Evolutionary conservation across 2,888 invertebrate genomes (phyloP).

Genomic region (Osedax frankpressi): DNA sequence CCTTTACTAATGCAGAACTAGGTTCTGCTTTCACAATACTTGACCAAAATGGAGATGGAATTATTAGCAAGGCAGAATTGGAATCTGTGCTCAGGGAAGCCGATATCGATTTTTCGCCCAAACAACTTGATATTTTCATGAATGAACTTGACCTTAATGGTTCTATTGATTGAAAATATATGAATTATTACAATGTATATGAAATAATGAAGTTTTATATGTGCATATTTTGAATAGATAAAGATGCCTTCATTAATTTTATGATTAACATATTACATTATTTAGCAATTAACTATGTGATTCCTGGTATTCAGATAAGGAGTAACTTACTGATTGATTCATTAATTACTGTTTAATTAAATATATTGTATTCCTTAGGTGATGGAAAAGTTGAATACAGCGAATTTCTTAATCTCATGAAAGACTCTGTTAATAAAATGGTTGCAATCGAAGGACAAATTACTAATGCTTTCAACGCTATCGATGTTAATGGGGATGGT

Average conservation of each 20-base stretch:
- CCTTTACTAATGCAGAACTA: not conserved
- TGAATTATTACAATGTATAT: too few species aligned
- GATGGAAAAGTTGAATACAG: constrained; percentile 15
- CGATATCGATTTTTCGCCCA: not conserved
- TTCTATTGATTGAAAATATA: too few species aligned
- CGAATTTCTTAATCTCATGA: constrained; percentile 16
- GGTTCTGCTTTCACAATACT: not conserved
- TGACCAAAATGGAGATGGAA: not conserved
- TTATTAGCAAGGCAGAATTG: not conserved
- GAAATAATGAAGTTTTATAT: too few species aligned
- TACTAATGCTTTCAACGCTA: constrained; percentile 9
- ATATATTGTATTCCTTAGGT: too few species aligned
- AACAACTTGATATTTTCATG: not conserved
- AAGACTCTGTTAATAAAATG: not conserved
- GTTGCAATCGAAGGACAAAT: constrained; percentile 1
- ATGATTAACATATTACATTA: too few species aligned
- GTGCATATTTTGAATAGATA: not conserved
- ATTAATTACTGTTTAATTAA: too few species aligned
- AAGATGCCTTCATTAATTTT: too few species aligned
- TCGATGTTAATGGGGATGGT: constrained; percentile 16
- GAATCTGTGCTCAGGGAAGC: not conserved
- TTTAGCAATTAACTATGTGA: too few species aligned
- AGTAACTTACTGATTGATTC: too few species aligned
- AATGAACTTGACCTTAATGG: not conserved
- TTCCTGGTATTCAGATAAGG: too few species aligned